Evolutionary conservation across 2,888 invertebrate genomes (phyloP).

Genomic region (Drosophila mimica): DNA sequence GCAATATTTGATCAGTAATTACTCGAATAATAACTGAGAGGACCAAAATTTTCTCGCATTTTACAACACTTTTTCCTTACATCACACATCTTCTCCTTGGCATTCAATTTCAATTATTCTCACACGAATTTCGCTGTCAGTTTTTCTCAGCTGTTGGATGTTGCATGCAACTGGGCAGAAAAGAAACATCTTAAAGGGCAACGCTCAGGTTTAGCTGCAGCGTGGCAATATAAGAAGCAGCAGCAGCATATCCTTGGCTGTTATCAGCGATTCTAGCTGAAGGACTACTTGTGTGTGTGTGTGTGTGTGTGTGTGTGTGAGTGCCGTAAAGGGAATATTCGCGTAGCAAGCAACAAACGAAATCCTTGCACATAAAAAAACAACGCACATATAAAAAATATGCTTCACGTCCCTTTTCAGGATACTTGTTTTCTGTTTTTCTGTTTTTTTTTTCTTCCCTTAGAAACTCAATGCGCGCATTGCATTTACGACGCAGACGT

Average conservation of each 20-base stretch:
- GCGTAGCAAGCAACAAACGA: constrained; percentile 32
- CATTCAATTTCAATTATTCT: constrained; percentile 51
- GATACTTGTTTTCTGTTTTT: constrained; percentile 40
- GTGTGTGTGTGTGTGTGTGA: constrained; percentile 9
- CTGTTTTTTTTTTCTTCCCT: neutral
- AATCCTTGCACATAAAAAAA: constrained; percentile 68
- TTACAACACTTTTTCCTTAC: no score
- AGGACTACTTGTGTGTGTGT: constrained; percentile 16
- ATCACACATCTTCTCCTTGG: neutral
- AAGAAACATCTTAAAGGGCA: constrained; percentile 25
- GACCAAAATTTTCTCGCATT: neutral
- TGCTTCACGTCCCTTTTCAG: constrained; percentile 51
- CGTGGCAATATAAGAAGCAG: constrained; percentile 27
- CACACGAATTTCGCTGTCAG: constrained; percentile 4
- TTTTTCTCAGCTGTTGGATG: constrained; percentile 8
- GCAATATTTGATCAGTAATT: neutral
- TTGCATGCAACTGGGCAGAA: neutral
- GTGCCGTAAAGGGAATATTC: constrained; percentile 32
- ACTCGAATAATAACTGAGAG: neutral
- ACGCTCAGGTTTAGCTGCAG: constrained; percentile 28
- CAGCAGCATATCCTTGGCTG: constrained; percentile 42
- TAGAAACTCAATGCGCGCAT: constrained; percentile 31
- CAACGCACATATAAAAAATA: constrained; percentile 69
- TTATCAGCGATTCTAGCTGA: constrained; percentile 51
- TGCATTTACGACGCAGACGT: constrained; percentile 36